These are phyloP conservation scores for Silurus glanis DNA, from an alignment of 2,113 vertebrate species.

Conservation along the genomic window DNA sequence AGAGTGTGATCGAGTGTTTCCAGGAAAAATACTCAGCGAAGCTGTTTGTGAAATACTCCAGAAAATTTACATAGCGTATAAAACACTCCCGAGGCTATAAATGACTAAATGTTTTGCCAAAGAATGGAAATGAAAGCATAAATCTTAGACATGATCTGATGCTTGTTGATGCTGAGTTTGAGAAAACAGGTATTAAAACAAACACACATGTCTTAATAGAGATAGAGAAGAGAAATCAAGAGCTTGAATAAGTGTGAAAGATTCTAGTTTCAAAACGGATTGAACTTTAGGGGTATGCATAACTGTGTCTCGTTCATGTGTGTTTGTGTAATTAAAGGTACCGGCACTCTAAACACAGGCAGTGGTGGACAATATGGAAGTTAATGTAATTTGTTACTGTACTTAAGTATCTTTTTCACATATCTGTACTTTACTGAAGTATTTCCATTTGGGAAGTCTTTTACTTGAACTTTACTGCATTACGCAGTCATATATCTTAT, in stretches of 20 bases:
- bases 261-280: neutral
- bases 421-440: no score
- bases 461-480: no score
- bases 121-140: conserved; percentile 38
- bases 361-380: no score
- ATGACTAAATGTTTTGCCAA: conserved; percentile 33
- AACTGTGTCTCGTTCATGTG: neutral
- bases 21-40: conserved; percentile 19
- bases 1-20: conserved; percentile 23
- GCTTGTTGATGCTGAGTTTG: neutral
- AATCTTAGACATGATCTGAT: neutral
- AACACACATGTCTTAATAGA: neutral
- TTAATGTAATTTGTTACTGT: no score
- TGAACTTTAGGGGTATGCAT: neutral
- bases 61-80: conserved; percentile 34
- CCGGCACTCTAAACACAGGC: neutral
- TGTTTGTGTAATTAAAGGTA: neutral
- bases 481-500: no score
- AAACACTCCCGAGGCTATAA: conserved; percentile 25
- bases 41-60: conserved; percentile 28
- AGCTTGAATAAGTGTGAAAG: neutral
- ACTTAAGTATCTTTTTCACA: no score
- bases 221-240: neutral
- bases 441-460: no score
- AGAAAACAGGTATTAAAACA: neutral